Evolutionary conservation across 2,797 vertebrate species (phyloP).

Genomic region (Ataeniobius toweri): DNA sequence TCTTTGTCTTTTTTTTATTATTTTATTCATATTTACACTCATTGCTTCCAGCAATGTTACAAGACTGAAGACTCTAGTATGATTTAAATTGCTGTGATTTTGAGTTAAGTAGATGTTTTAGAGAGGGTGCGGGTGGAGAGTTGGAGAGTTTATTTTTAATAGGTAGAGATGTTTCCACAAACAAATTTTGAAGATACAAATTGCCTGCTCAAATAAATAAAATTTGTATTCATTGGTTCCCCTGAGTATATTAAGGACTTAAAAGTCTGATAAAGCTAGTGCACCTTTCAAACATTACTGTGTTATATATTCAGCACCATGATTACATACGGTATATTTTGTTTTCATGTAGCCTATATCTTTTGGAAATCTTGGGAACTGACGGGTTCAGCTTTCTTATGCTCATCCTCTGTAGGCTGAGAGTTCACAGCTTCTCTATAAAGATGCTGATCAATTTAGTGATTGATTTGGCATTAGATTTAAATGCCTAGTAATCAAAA

Average conservation of each 20-base stretch:
- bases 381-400: conserved; percentile 22
- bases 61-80: not conserved
- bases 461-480: conserved; percentile 64
- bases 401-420: conserved; percentile 23
- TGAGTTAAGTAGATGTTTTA: no score
- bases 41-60: not conserved
- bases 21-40: not conserved
- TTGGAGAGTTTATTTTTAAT: not conserved
- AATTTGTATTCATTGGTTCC: not conserved
- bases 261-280: not conserved
- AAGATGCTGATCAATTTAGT: conserved; percentile 55
- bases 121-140: not conserved
- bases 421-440: conserved; percentile 26
- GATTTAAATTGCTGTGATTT: not conserved
- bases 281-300: not conserved
- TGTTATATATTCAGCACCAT: not conserved
- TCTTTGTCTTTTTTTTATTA: not conserved
- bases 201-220: not conserved
- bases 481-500: conserved; percentile 51
- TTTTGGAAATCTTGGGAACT: conserved; percentile 10
- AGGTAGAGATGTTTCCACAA: not conserved
- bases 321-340: not conserved
- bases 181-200: not conserved
- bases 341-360: not conserved
- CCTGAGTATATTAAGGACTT: not conserved